These are phyloP conservation scores for Darevskia nairensis DNA, from an alignment of 2,797 vertebrate species.

Conservation along the genomic window DNA sequence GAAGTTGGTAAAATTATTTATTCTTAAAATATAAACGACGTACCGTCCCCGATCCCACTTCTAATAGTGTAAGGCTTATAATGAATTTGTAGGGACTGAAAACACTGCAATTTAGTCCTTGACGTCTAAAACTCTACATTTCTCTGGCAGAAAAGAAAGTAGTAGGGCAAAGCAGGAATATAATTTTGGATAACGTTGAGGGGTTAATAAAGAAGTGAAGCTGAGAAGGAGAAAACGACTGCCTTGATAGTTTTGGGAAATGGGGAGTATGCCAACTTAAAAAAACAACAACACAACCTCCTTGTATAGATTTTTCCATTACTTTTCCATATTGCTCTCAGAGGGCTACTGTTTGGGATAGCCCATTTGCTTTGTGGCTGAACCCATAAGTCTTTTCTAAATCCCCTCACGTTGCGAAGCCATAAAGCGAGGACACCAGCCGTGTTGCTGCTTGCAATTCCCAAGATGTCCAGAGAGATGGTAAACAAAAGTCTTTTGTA, in stretches of 20 bases:
- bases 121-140: neutral
- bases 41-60: neutral
- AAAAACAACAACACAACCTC: slow-evolving; percentile 1
- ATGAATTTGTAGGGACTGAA: neutral
- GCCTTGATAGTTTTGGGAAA: neutral
- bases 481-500: slow-evolving; percentile 86
- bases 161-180: neutral
- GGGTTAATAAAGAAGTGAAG: neutral
- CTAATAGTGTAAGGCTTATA: neutral
- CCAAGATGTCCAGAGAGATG: slow-evolving; percentile 77
- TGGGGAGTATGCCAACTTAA: neutral
- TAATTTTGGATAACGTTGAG: neutral
- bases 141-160: neutral
- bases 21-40: neutral
- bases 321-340: neutral
- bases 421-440: slow-evolving; percentile 71
- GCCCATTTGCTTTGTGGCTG: slow-evolving; percentile 52
- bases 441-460: slow-evolving; percentile 75
- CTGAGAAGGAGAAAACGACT: neutral
- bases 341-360: slow-evolving; percentile 63
- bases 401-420: slow-evolving; percentile 65
- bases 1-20: neutral
- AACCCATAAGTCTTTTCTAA: slow-evolving; percentile 67
- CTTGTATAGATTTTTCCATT: slow-evolving; percentile 2
- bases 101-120: neutral